These are phyloP conservation scores for Oikopleura dioica DNA, from an alignment of 23 tunicate species.

Conservation along the genomic window DNA sequence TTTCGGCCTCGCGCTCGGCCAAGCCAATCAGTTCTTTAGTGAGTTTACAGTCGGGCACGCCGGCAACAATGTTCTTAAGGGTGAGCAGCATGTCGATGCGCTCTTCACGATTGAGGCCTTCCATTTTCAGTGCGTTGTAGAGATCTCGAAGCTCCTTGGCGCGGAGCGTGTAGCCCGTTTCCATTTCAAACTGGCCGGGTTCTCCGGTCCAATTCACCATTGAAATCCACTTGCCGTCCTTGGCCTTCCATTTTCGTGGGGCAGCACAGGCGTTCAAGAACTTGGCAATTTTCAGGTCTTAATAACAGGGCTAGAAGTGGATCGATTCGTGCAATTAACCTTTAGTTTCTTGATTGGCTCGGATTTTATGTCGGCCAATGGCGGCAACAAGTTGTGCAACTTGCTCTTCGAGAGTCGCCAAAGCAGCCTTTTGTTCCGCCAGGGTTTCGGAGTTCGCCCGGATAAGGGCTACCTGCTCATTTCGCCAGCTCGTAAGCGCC, in stretches of 20 bases:
- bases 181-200: conserved; percentile 35
- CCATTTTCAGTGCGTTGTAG: conserved; percentile 83
- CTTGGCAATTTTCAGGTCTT: conserved; percentile 19
- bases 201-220: conserved; percentile 11
- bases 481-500: conserved; percentile 71
- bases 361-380: conserved; percentile 24
- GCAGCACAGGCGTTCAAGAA: conserved; percentile 27
- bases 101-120: conserved; percentile 80
- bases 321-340: background rate
- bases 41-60: conserved; percentile 43
- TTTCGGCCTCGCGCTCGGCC: conserved; percentile 69
- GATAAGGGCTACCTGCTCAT: conserved; percentile 63
- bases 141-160: conserved; percentile 91
- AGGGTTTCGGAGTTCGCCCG: conserved; percentile 29
- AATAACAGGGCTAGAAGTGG: background rate
- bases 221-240: conserved; percentile 50
- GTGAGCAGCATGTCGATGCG: conserved; percentile 59
- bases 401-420: conserved; percentile 45
- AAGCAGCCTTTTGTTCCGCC: conserved; percentile 58
- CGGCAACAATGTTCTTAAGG: conserved; percentile 86
- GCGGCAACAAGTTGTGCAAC: conserved; percentile 58
- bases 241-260: conserved; percentile 90
- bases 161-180: conserved; percentile 82
- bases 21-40: conserved; percentile 45
- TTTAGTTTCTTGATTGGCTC: background rate